These are phyloP conservation scores for Xenus cinereus DNA, from an alignment of 2,113 vertebrate species.

Conservation along the genomic window DNA sequence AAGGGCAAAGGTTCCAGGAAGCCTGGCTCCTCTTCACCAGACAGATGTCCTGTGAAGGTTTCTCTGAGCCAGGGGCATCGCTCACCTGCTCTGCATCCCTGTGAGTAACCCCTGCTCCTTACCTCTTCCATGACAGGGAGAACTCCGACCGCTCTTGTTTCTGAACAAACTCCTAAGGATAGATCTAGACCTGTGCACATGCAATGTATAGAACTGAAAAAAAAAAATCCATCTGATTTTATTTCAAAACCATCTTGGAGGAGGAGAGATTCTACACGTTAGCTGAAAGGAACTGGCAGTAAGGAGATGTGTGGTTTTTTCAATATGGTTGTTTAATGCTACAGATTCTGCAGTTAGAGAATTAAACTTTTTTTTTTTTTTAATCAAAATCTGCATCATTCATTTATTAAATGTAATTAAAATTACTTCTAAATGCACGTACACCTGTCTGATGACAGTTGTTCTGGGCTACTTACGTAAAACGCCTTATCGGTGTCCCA, in stretches of 20 bases:
- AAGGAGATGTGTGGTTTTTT: background rate
- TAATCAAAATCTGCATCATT: background rate
- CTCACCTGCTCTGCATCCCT: background rate
- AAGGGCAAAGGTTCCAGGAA: background rate
- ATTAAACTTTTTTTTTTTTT: background rate
- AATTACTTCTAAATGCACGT: background rate
- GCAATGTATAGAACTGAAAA: background rate
- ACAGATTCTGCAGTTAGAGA: background rate
- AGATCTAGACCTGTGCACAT: background rate
- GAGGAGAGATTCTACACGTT: background rate
- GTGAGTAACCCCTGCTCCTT: background rate
- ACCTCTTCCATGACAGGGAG: background rate
- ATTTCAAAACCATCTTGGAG: background rate
- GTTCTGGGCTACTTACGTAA: background rate
- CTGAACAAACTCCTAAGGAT: background rate
- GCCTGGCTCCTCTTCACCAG: background rate
- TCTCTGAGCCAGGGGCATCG: background rate
- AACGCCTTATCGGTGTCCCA: background rate
- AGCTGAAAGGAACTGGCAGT: background rate
- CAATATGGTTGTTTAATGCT: background rate
- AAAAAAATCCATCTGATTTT: background rate
- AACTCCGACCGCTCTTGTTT: background rate
- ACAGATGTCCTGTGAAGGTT: background rate
- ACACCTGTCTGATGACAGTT: background rate
- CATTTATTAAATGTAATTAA: background rate